Conservation (phyloP, 1,140 invertebrate species). For the Patella vulgata region DNA sequence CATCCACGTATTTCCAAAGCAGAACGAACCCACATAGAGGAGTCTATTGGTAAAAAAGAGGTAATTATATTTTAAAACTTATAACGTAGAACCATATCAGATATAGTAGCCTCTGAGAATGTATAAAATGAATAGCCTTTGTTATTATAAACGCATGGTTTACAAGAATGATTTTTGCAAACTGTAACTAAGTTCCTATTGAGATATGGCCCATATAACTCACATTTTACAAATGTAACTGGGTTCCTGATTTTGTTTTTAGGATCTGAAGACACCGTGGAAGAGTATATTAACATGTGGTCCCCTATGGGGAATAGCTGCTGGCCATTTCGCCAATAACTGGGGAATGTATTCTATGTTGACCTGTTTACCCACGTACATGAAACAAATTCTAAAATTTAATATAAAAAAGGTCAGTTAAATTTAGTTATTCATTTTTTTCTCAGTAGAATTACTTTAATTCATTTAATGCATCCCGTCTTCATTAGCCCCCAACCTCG, state of each 20-base stretch:
- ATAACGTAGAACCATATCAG: not conserved
- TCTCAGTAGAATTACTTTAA: too few relatives aligned
- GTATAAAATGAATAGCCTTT: not conserved
- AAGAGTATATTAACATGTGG: slow-evolving; percentile 77
- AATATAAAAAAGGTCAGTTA: slow-evolving; percentile 78
- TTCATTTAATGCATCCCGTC: too few relatives aligned
- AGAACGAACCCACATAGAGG: slow-evolving; percentile 46
- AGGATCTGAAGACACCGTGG: slow-evolving; percentile 71
- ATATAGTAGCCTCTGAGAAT: not conserved
- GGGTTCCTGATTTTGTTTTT: not conserved
- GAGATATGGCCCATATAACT: not conserved
- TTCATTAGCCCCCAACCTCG: too few relatives aligned
- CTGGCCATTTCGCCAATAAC: slow-evolving; percentile 88
- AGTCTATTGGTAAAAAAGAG: slow-evolving; percentile 19
- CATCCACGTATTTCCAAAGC: slow-evolving; percentile 40
- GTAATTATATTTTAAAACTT: slow-evolving; percentile 3
- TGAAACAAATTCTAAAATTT: slow-evolving; percentile 87
- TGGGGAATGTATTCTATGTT: slow-evolving; percentile 95
- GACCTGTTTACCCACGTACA: slow-evolving; percentile 91
- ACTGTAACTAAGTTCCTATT: too few relatives aligned
- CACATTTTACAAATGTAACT: not conserved
- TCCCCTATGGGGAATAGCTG: slow-evolving; percentile 85
- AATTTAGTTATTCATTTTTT: too few relatives aligned
- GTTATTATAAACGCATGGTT: not conserved
- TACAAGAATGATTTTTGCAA: too few relatives aligned